Evolutionary conservation across 2,113 vertebrate genomes (phyloP).

Genomic region (Myiozetetes cayanensis): DNA sequence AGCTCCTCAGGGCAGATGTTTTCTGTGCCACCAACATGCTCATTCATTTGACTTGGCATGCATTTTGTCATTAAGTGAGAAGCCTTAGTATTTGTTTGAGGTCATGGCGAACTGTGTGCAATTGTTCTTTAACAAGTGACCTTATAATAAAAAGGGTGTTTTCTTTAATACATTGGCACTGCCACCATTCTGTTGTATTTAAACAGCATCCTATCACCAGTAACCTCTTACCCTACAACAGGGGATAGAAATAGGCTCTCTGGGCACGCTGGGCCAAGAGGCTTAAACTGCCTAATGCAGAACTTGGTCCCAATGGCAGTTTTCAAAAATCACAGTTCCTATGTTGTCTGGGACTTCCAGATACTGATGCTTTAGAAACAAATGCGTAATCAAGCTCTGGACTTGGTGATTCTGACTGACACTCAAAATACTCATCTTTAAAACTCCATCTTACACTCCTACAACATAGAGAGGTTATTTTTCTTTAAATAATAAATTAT

Average conservation of each 20-base stretch:
- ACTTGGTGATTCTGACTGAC: neutral
- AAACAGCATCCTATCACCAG: neutral
- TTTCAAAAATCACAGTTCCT: neutral
- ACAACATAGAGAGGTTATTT: neutral
- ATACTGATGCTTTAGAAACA: neutral
- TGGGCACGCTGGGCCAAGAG: neutral
- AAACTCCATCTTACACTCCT: neutral
- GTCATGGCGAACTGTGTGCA: neutral
- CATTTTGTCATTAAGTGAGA: slow-evolving; percentile 2
- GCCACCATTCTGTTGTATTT: neutral
- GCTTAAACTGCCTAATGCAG: neutral
- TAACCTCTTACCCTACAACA: neutral
- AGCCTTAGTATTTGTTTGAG: neutral
- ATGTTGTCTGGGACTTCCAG: neutral
- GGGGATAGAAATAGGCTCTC: neutral
- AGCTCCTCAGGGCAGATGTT: slow-evolving; percentile 15
- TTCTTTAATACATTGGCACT: neutral
- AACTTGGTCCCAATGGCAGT: neutral
- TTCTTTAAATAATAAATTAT: neutral
- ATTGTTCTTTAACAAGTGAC: slow-evolving; percentile 8
- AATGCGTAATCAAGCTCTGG: neutral
- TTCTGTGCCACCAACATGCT: slow-evolving; percentile 12
- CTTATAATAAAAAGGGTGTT: neutral
- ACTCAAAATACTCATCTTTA: neutral
- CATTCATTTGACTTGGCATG: slow-evolving; percentile 18